Evolutionary conservation across 2,888 invertebrate species (phyloP), one percentile per base, ranked within the genome.

Genomic region (Tromatobia lineatoria): DNA sequence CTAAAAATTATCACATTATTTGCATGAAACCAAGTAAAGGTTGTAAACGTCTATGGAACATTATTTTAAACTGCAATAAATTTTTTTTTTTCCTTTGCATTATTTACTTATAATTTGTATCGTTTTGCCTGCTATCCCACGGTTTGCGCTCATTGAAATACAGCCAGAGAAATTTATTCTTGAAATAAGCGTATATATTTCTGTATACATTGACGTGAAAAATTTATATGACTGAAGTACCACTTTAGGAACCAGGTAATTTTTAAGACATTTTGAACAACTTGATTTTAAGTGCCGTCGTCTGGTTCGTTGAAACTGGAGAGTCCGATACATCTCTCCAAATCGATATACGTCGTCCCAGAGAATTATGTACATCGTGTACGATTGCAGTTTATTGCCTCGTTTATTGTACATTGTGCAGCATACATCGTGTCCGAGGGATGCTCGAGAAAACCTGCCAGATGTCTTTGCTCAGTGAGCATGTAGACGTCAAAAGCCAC

Each of bases 351-450:
- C 45, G n/a, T 45, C 25, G 23, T 18, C 42, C 11, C 64, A 11
- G 38, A 38, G 64, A 38, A 42, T 64, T 20, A 64, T 64, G 64
- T 38, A 20, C 64, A 25, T 42, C 67, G 67, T 25, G 67, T 45
- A 67, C 47, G 45, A 25, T 25, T 23, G 67, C 1, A 47, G 67
- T 67, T 67, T 67, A 67, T 47, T 23, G 45, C 67, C 66, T 66
- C 47, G 23, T 67, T 67, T 47, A 47, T 47, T 42, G 45, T 66
- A 66, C 18, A 66, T 66, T 45, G 66, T 66, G 45, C 42, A 18
- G 64, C 38, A 20, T 67, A 47, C 25, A 67, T 67, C 67, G 45
- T 47, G 67, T 47, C 4, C 67, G 47, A 45, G 10, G 25, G 45
- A 47, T 1, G 47, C 25, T 47, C 67, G 25, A 15, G 47, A 13